Evolutionary conservation across 1,140 invertebrate genomes (phyloP).

Genomic region (Ericerus pela): DNA sequence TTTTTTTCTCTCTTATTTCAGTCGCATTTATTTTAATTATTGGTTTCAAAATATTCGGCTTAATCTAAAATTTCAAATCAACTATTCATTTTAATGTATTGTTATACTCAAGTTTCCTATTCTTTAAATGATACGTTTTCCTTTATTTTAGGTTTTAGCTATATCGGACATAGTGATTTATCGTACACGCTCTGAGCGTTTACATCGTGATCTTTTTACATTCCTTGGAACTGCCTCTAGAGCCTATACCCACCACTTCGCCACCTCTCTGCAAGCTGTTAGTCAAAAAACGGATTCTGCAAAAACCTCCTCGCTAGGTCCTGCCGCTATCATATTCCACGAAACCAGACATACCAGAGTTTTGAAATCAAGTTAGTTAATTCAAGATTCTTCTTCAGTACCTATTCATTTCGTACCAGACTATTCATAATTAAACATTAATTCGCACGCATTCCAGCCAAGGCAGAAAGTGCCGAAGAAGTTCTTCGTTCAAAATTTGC

Average conservation of each 20-base stretch:
- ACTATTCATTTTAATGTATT: background rate
- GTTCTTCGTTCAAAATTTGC: constrained; percentile 46
- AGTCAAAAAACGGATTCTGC: constrained; percentile 36
- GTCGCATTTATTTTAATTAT: no score
- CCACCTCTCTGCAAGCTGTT: constrained; percentile 42
- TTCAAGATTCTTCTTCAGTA: background rate
- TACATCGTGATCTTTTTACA: constrained; percentile 63
- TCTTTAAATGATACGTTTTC: background rate
- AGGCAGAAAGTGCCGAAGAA: constrained; percentile 46
- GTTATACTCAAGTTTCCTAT: background rate
- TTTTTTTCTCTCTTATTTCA: no score
- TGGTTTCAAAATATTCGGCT: no score
- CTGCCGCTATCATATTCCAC: constrained; percentile 64
- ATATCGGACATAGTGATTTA: constrained; percentile 72
- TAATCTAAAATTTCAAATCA: background rate
- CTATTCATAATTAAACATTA: background rate
- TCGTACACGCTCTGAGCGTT: constrained; percentile 55
- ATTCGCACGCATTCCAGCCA: constrained; percentile 29
- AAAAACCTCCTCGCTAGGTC: constrained; percentile 41
- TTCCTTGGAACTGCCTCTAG: constrained; percentile 64
- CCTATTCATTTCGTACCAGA: background rate
- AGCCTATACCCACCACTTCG: constrained; percentile 60
- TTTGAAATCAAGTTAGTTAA: constrained; percentile 14
- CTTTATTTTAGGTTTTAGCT: constrained; percentile 41
- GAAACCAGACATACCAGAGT: constrained; percentile 57